Evolutionary conservation across 2,888 invertebrate species (phyloP), one percentile per base, ranked within the genome.

Genomic region (Nephrocerus scutellatus): DNA sequence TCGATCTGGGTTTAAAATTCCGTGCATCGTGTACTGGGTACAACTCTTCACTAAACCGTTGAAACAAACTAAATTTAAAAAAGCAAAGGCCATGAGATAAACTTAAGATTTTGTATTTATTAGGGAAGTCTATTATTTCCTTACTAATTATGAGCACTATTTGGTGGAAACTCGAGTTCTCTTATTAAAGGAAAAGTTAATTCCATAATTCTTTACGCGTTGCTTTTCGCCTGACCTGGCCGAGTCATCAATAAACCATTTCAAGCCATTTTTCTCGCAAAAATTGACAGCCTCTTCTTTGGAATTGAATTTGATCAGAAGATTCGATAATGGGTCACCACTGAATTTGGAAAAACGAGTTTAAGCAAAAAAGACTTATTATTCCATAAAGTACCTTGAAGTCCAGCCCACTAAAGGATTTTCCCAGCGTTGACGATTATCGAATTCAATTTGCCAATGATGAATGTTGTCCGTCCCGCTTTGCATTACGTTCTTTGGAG

Each of bases 331-430:
- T 0, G 98, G 97, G 70, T 98, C 98, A 21, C 88, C 97, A 9
- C 88, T 89, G 60, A 21, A 72, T 71, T n/a, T n/a, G n/a, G n/a
- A n/a, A n/a, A n/a, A n/a, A n/a, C n/a, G n/a, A n/a, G n/a, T 15
- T 14, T 7, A 0, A 16, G 1, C 14, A 6, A 30, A 13, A 13
- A 14, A 9, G 8, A 30, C 5, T 21, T 34, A 6, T n/a, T 22
- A 12, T 23, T 25, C 4, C 9, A 1, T 2, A 12, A 47, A 79
- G 75, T 70, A 88, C 88, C 80, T 79, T 3, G 96, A 96, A 5
- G 82, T 72, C 98, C 98, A 98, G 29, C 98, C 98, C 87, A 98
- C 98, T 7, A 96, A 74, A 0, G 93, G 92, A 70, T 98, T 99
- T 63, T 98, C 97, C 98, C 98, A 98, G 55, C 98, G 80, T 66